These are phyloP conservation scores for Saguinus midas DNA, from an alignment of 2,113 vertebrate genomes.

Conservation along the genomic window DNA sequence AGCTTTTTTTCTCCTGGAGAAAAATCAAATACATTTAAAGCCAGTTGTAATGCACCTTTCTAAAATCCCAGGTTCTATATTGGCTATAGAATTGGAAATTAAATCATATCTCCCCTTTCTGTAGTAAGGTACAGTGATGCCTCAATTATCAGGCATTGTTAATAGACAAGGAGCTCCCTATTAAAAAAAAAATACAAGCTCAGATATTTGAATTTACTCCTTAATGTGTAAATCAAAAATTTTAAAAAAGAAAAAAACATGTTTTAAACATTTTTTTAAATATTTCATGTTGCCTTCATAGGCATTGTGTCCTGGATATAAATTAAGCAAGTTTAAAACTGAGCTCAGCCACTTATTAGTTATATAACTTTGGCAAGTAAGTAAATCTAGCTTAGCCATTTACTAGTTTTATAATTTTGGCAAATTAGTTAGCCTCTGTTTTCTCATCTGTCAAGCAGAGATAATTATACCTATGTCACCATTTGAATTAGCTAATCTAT, in stretches of 20 bases:
- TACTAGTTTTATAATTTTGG: constrained; percentile 72
- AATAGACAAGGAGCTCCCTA: not conserved
- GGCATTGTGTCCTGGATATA: not conserved
- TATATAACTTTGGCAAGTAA: constrained; percentile 54
- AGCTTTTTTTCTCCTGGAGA: not conserved
- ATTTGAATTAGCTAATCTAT: constrained; percentile 75
- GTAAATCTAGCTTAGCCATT: constrained; percentile 57
- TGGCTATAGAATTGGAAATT: constrained; percentile 23
- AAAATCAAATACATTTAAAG: constrained; percentile 27
- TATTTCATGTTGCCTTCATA: constrained; percentile 6
- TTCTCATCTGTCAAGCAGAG: constrained; percentile 71
- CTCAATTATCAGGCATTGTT: constrained; percentile 28
- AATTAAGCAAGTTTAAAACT: constrained; percentile 37
- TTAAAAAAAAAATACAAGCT: not conserved
- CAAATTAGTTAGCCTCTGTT: constrained; percentile 71
- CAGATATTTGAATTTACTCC: not conserved
- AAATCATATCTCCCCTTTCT: not conserved
- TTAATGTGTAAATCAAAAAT: not conserved
- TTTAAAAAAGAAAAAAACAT: not conserved
- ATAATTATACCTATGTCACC: constrained; percentile 72
- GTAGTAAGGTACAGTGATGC: not conserved
- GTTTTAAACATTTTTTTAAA: not conserved
- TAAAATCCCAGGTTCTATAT: not conserved
- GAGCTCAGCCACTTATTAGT: constrained; percentile 33
- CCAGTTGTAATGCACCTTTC: constrained; percentile 25